phyloP scores from a whole-genome alignment of 2,888 invertebrate species.

The Crematogaster levior region DNA sequence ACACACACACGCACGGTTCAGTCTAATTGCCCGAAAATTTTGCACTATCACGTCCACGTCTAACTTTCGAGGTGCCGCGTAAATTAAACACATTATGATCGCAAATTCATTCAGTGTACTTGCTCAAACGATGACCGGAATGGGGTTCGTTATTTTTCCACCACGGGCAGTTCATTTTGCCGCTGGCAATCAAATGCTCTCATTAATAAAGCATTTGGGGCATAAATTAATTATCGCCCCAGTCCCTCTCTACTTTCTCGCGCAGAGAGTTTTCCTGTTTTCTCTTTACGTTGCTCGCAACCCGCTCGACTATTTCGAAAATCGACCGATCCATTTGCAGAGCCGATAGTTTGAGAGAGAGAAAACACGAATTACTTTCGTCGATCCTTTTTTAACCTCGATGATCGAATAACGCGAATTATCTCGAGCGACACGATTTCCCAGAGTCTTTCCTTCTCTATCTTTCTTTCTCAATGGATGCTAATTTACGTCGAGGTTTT shows the following conservation, averaged over 20 bases:
- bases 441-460: not conserved
- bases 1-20: too few species aligned
- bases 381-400: not conserved
- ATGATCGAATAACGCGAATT: not conserved
- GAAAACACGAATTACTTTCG: not conserved
- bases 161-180: constrained; percentile 8
- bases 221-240: constrained; percentile 42
- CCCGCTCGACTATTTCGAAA: constrained; percentile 3
- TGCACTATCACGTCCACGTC: not conserved
- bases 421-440: not conserved
- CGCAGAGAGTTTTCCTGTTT: not conserved
- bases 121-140: constrained; percentile 12
- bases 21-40: constrained; percentile 8
- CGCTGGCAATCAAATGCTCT: constrained; percentile 30
- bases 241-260: not conserved
- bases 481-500: constrained; percentile 39
- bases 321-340: not conserved
- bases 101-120: constrained; percentile 22
- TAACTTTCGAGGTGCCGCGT: not conserved
- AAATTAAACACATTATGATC: constrained; percentile 37
- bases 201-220: constrained; percentile 50
- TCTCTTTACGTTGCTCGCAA: not conserved
- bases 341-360: not conserved
- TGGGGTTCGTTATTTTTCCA: constrained; percentile 30
- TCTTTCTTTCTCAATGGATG: constrained; percentile 16